These are phyloP conservation scores for Oophaga sylvatica DNA, from an alignment of 2,797 vertebrate species.

Conservation along the genomic window DNA sequence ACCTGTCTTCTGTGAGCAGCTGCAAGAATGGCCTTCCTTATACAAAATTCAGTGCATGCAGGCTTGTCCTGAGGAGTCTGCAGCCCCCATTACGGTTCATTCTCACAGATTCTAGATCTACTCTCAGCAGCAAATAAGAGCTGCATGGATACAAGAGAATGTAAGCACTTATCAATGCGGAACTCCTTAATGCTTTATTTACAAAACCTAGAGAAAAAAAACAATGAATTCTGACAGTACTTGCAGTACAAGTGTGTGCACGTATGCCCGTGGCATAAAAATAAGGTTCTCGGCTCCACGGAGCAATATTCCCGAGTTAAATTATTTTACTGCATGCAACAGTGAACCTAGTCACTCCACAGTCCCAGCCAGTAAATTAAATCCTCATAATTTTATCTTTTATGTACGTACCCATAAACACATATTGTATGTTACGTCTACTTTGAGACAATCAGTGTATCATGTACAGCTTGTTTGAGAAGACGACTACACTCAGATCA, in stretches of 20 bases:
- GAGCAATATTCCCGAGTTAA: neutral
- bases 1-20: neutral
- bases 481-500: too few relatives aligned
- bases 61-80: neutral
- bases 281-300: neutral
- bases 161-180: neutral
- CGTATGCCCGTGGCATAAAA: neutral
- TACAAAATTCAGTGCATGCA: neutral
- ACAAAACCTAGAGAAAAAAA: neutral
- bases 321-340: neutral
- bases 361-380: neutral
- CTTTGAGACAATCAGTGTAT: neutral
- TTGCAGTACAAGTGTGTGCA: neutral
- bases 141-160: neutral
- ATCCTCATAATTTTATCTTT: neutral
- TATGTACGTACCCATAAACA: neutral
- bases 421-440: neutral
- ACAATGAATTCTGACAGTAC: neutral
- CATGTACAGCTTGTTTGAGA: neutral
- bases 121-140: neutral
- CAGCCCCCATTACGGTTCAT: neutral
- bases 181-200: neutral
- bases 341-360: neutral
- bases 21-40: neutral
- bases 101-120: neutral